Evolutionary conservation across 2,113 vertebrate species (phyloP).

Genomic region (Orthonyx spaldingii): DNA sequence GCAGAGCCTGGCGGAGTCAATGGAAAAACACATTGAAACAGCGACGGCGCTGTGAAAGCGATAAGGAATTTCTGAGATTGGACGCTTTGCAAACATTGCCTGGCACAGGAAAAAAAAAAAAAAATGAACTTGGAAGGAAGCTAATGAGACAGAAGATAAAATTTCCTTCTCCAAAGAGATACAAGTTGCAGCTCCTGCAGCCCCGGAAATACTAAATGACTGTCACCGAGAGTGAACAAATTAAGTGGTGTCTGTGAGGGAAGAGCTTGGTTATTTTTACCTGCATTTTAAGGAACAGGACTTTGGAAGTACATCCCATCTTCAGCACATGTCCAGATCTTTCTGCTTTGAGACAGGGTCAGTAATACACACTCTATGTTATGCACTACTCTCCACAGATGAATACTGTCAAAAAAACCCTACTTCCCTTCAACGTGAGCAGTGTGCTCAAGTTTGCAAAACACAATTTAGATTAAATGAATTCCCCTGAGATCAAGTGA

Average conservation of each 20-base stretch:
- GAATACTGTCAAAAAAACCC: neutral
- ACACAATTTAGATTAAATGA: constrained; percentile 12
- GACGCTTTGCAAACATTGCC: neutral
- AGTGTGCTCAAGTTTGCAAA: neutral
- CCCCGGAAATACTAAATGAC: neutral
- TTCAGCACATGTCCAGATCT: neutral
- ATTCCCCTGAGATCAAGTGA: constrained; percentile 2
- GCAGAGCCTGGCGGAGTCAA: neutral
- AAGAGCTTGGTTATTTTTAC: neutral
- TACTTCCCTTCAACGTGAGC: neutral
- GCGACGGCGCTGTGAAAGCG: neutral
- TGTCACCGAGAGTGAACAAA: neutral
- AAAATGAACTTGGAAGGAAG: neutral
- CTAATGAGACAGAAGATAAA: constrained; percentile 9
- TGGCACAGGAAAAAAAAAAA: neutral
- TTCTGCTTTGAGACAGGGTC: neutral
- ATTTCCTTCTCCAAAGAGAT: neutral
- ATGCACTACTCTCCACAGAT: neutral
- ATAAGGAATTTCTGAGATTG: neutral
- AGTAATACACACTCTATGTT: neutral
- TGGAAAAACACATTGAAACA: neutral
- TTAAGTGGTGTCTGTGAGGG: neutral
- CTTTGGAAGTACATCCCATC: neutral
- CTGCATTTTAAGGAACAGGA: neutral
- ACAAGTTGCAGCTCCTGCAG: neutral